Evolutionary conservation across 2,113 vertebrate genomes (phyloP).

Genomic region (Carollia perspicillata): DNA sequence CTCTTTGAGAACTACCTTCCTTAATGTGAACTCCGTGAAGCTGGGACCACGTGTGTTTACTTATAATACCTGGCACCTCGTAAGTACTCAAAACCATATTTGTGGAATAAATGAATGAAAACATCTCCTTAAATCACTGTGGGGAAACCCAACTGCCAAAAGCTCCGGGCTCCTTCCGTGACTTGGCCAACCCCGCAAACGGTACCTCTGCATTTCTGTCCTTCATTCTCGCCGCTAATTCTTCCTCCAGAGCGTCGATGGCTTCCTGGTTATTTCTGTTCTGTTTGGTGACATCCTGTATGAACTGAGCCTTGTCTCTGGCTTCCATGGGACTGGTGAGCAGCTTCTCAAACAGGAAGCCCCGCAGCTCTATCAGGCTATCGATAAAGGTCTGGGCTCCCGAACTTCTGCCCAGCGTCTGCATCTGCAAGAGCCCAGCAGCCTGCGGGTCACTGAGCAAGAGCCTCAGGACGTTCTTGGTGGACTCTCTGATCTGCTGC

Average conservation of each 20-base stretch:
- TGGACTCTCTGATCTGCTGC: conserved; percentile 76
- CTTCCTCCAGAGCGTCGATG: conserved; percentile 65
- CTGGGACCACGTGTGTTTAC: neutral
- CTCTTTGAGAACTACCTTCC: neutral
- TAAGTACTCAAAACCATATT: neutral
- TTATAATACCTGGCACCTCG: neutral
- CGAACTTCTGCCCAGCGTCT: neutral
- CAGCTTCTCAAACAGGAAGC: conserved; percentile 80
- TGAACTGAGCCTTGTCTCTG: conserved; percentile 64
- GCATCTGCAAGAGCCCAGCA: conserved; percentile 43
- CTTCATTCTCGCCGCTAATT: conserved; percentile 69
- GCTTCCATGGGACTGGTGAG: conserved; percentile 81
- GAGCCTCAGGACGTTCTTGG: conserved; percentile 82
- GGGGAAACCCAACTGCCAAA: neutral
- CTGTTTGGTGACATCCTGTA: conserved; percentile 66
- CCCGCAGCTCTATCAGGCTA: conserved; percentile 81
- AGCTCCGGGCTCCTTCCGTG: fast-evolving
- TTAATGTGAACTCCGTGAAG: neutral
- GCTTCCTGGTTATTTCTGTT: conserved; percentile 67
- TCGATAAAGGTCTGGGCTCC: conserved; percentile 73
- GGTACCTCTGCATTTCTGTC: conserved; percentile 83
- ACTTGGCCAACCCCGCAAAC: fast-evolving
- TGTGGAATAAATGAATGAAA: neutral
- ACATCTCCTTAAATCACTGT: neutral
- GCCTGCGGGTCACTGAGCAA: conserved; percentile 69